Percentiles rank a stretch among this genome's conserved stretches.
Conservation (phyloP, 2,888 invertebrate genomes). For the Metopia argyrocephala region DNA sequence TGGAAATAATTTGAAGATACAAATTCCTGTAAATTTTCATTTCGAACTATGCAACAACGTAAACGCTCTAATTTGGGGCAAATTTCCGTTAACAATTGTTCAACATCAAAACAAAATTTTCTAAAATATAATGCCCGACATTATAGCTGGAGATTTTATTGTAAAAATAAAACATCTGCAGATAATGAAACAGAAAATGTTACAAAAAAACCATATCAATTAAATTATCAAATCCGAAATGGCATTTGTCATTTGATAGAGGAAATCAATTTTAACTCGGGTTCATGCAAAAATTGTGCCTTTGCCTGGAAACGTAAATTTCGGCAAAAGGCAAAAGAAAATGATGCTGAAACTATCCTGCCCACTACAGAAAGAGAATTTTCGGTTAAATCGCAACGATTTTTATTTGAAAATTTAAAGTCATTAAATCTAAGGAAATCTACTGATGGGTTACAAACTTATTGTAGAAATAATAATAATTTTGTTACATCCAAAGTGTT, state of each 20-base stretch:
- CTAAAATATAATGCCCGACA: neutral
- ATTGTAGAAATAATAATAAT: slow-evolving; percentile 35
- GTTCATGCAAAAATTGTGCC: slow-evolving; percentile 63
- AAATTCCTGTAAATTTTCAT: neutral
- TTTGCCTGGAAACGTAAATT: slow-evolving; percentile 68
- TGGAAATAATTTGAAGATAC: slow-evolving; percentile 13
- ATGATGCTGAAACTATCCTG: slow-evolving; percentile 14
- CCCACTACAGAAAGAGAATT: slow-evolving; percentile 58
- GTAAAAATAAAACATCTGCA: neutral
- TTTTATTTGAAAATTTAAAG: neutral
- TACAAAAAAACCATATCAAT: slow-evolving; percentile 64
- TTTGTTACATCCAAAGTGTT: slow-evolving; percentile 29
- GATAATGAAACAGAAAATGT: neutral
- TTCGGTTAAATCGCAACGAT: slow-evolving; percentile 36
- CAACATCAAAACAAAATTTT: neutral
- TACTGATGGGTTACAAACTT: neutral
- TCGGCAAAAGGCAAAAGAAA: slow-evolving; percentile 31
- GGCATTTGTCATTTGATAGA: slow-evolving; percentile 66
- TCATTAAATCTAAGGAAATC: neutral
- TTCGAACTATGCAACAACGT: slow-evolving; percentile 41
- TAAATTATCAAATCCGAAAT: slow-evolving; percentile 65
- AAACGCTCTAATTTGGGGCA: slow-evolving; percentile 25
- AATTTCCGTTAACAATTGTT: neutral
- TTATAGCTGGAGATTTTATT: slow-evolving; percentile 5
- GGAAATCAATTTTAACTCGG: slow-evolving; percentile 64